Evolutionary conservation across 2,888 invertebrate genomes (phyloP).

Genomic region (Apantesis nais): DNA sequence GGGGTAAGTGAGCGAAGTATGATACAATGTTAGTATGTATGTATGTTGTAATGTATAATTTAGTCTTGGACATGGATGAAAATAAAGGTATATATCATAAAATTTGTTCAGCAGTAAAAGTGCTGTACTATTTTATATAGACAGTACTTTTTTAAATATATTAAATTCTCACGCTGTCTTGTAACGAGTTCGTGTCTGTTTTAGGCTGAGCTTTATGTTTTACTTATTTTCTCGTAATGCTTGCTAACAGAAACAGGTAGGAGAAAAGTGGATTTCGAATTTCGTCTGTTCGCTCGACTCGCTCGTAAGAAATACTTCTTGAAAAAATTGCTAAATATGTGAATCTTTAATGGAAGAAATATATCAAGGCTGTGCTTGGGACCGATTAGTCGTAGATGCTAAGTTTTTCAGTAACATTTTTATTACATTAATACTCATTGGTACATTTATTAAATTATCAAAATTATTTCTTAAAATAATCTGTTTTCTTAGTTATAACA

Average conservation of each 20-base stretch:
- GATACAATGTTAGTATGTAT: conserved; percentile 62
- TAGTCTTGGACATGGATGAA: conserved; percentile 59
- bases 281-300: conserved; percentile 15
- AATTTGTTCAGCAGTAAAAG: neutral
- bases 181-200: conserved; percentile 12
- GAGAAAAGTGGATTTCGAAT: conserved; percentile 15
- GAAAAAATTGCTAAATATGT: conserved; percentile 8
- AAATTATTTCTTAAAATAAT: no score
- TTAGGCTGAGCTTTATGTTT: conserved; percentile 16
- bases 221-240: conserved; percentile 12
- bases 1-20: conserved; percentile 65
- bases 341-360: conserved; percentile 13
- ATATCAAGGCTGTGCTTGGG: conserved; percentile 1
- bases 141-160: neutral
- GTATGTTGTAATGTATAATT: conserved; percentile 66
- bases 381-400: conserved; percentile 1
- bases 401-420: neutral
- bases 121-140: neutral
- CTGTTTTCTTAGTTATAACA: no score
- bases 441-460: no score
- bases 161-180: neutral
- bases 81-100: conserved; percentile 63
- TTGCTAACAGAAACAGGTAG: conserved; percentile 11
- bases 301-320: conserved; percentile 9
- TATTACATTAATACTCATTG: neutral